Evolutionary conservation across 2,888 invertebrate species (phyloP).

Genomic region (Phyto melanocephala): DNA sequence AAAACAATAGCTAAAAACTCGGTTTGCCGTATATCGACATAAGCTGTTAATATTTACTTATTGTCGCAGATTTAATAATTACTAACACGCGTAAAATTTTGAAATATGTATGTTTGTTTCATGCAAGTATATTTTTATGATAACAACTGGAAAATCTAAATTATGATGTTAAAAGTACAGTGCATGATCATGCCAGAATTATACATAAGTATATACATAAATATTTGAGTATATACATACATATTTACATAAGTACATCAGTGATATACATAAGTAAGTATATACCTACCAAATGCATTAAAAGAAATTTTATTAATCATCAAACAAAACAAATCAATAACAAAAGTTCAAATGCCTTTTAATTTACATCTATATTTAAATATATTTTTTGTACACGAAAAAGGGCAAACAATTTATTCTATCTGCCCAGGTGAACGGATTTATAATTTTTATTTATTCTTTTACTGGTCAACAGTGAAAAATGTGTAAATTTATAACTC

Average conservation of each 20-base stretch:
- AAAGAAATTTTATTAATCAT: neutral
- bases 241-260: too few relatives aligned
- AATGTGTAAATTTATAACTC: constrained; percentile 24
- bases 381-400: neutral
- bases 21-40: too few relatives aligned
- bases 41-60: neutral
- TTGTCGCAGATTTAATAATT: neutral
- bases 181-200: neutral
- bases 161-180: neutral
- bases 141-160: neutral
- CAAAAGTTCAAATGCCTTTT: neutral
- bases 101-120: too few relatives aligned
- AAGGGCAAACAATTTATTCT: neutral
- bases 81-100: neutral
- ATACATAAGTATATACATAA: too few relatives aligned
- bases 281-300: neutral
- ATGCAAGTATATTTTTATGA: neutral
- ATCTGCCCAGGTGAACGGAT: neutral
- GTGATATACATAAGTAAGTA: too few relatives aligned
- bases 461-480: neutral
- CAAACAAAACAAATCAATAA: neutral
- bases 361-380: neutral
- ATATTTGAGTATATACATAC: too few relatives aligned
- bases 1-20: too few relatives aligned
- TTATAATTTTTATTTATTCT: neutral